Percentiles rank a stretch among this genome's conserved stretches.
Evolutionary conservation across 2,888 invertebrate genomes (phyloP).

Genomic region (Apotomis betuletana): DNA sequence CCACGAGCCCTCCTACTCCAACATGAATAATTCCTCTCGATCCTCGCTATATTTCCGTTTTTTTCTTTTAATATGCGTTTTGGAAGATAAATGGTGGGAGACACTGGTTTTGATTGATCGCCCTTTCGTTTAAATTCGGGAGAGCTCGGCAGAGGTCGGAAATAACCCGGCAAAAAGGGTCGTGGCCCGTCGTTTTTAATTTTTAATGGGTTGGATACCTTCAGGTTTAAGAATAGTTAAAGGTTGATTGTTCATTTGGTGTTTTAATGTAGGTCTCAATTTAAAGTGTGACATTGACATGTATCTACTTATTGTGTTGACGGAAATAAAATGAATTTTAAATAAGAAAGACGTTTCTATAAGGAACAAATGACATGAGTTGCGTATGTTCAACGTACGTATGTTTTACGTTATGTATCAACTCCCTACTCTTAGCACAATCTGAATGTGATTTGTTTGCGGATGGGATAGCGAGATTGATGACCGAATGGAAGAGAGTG

Average conservation of each 20-base stretch:
- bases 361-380: too few relatives aligned
- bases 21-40: constrained; percentile 66
- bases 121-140: constrained; percentile 62
- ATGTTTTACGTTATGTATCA: too few relatives aligned
- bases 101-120: constrained; percentile 76
- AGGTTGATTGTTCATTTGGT: constrained; percentile 13
- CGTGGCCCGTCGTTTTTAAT: constrained; percentile 34
- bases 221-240: constrained; percentile 26
- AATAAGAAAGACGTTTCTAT: too few relatives aligned
- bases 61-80: constrained; percentile 75
- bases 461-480: too few relatives aligned
- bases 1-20: constrained; percentile 21
- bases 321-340: too few relatives aligned
- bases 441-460: too few relatives aligned
- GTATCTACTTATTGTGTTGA: too few relatives aligned
- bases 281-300: too few relatives aligned
- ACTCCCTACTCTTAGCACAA: too few relatives aligned
- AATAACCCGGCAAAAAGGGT: constrained; percentile 39
- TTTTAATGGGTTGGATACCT: constrained; percentile 34
- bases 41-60: constrained; percentile 51
- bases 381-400: too few relatives aligned
- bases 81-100: constrained; percentile 75
- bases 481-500: too few relatives aligned
- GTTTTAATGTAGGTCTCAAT: background rate
- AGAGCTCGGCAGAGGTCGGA: constrained; percentile 46